A percentile compares a stretch with the other conserved stretches of the same genome.
phyloP scores from a whole-genome alignment of 2,888 invertebrate species.

The Calameuta idolon region DNA sequence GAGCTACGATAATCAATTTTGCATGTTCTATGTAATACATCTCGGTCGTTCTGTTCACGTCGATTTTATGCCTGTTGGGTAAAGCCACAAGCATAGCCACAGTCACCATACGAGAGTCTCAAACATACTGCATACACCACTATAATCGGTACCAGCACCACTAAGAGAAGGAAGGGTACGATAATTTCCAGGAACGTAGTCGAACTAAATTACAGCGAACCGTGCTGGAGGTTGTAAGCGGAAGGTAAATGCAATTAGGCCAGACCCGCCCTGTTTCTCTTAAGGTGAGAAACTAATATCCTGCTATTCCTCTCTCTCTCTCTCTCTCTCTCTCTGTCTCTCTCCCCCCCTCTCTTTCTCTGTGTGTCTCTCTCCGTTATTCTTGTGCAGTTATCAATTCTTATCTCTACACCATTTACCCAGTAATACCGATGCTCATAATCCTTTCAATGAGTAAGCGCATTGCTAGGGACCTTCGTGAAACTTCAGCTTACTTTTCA shows the following conservation, averaged over 20 bases:
- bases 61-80: neutral
- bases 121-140: neutral
- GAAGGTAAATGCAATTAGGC: neutral
- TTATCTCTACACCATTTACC: neutral
- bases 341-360: too few species aligned
- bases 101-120: neutral
- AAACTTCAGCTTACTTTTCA: neutral
- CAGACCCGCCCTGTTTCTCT: neutral
- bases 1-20: neutral
- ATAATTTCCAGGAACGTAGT: neutral
- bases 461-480: neutral
- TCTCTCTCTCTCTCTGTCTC: too few species aligned
- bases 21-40: neutral
- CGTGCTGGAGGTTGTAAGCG: neutral
- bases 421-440: neutral
- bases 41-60: neutral
- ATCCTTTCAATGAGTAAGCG: neutral
- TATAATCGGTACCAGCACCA: neutral
- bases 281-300: neutral
- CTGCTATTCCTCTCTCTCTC: too few species aligned
- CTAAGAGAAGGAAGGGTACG: neutral
- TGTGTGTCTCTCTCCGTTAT: too few species aligned
- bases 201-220: neutral
- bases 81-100: neutral
- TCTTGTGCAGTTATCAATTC: neutral